Conservation (phyloP, 2,113 vertebrate genomes). For the Menura novaehollandiae region DNA sequence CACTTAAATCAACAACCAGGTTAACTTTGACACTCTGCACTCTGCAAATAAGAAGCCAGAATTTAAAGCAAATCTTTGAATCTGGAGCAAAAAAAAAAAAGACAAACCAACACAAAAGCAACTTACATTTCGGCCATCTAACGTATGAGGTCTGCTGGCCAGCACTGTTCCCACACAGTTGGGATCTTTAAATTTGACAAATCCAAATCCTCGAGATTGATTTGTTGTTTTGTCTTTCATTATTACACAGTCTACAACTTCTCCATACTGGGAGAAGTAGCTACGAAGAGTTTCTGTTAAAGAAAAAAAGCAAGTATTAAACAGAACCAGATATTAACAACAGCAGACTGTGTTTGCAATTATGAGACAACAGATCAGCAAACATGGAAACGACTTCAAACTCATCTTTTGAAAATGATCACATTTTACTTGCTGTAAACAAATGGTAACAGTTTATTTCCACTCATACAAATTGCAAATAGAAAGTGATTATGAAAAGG, state of each 20-base stretch:
- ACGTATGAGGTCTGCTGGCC: slow-evolving; percentile 95
- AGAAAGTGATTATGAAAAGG: background rate
- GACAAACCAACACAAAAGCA: background rate
- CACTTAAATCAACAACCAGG: background rate
- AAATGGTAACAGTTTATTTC: background rate
- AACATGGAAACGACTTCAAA: background rate
- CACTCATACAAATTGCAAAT: background rate
- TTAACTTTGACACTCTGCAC: background rate
- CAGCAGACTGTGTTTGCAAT: background rate
- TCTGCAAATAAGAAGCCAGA: background rate
- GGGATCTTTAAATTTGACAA: slow-evolving; percentile 99
- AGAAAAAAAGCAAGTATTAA: slow-evolving; percentile 15
- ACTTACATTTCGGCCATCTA: slow-evolving; percentile 98
- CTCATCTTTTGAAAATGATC: background rate
- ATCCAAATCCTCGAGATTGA: slow-evolving; percentile 98
- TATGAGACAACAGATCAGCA: background rate
- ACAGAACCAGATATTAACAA: background rate
- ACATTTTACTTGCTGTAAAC: background rate
- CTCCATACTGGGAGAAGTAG: slow-evolving; percentile 99
- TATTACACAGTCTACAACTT: slow-evolving; percentile 99
- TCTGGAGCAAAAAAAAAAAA: background rate
- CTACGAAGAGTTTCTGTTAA: slow-evolving; percentile 92
- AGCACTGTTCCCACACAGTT: slow-evolving; percentile 97
- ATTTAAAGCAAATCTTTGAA: background rate
- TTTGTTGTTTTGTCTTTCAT: slow-evolving; percentile 99